A percentile compares a stretch with the other conserved stretches of the same genome.
Evolutionary conservation across 2,113 vertebrate species (phyloP).

Genomic region (Poeciliopsis prolifica): DNA sequence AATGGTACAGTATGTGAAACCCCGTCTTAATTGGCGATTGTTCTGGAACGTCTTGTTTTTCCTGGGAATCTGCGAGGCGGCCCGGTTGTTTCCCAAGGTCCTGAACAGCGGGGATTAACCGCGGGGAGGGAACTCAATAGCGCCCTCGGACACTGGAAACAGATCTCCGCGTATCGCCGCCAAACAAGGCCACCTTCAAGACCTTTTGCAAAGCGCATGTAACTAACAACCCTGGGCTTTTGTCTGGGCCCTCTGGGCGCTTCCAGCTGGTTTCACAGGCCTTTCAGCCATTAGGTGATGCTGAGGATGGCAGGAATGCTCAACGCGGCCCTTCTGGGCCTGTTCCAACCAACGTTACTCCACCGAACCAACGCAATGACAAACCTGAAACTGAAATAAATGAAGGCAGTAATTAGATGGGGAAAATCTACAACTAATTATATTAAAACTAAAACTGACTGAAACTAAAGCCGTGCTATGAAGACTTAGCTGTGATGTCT

Average conservation of each 20-base stretch:
- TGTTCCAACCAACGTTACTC: slow-evolving; percentile 39
- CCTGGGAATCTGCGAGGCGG: slow-evolving; percentile 71
- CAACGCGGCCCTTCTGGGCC: slow-evolving; percentile 61
- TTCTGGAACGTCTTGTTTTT: slow-evolving; percentile 77
- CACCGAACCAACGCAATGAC: too few species aligned
- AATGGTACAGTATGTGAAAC: slow-evolving; percentile 78
- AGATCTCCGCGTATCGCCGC: slow-evolving; percentile 69
- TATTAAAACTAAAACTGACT: too few species aligned
- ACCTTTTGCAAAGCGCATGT: slow-evolving; percentile 71
- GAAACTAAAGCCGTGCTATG: too few species aligned
- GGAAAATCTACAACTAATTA: too few species aligned
- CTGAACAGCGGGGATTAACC: slow-evolving; percentile 82
- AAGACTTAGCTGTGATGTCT: too few species aligned
- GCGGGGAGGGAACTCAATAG: slow-evolving; percentile 74
- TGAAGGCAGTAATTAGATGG: too few species aligned
- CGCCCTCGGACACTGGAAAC: slow-evolving; percentile 73
- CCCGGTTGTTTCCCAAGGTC: slow-evolving; percentile 79
- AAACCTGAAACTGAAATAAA: too few species aligned
- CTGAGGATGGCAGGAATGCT: slow-evolving; percentile 74
- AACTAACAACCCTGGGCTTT: slow-evolving; percentile 70
- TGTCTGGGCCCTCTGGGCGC: slow-evolving; percentile 63
- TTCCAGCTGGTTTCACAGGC: slow-evolving; percentile 79
- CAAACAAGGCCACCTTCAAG: slow-evolving; percentile 70
- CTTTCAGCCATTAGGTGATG: slow-evolving; percentile 76
- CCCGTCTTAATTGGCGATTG: slow-evolving; percentile 81